Evolutionary conservation across 2,797 vertebrate genomes (phyloP).

Genomic region (Enteromius anoplus): DNA sequence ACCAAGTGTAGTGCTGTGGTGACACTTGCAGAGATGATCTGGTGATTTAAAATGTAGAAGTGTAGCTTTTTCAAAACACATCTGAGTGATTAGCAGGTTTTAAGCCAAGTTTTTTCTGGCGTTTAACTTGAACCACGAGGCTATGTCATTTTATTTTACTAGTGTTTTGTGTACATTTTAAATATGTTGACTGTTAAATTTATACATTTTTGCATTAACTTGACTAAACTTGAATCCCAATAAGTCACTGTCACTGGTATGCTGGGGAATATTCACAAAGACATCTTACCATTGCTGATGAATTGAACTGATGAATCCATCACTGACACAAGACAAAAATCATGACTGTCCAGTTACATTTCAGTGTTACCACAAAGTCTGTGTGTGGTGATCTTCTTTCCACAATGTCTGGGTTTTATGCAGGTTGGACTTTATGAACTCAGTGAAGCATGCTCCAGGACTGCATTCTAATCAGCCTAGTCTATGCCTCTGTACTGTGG

Average conservation of each 20-base stretch:
- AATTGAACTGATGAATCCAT: background rate
- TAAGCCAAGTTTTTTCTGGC: background rate
- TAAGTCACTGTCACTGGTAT: background rate
- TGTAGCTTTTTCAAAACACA: background rate
- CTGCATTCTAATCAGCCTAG: slow-evolving; percentile 41
- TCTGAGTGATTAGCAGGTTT: background rate
- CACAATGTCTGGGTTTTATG: slow-evolving; percentile 25
- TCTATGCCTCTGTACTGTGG: slow-evolving; percentile 42
- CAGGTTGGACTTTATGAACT: slow-evolving; percentile 37
- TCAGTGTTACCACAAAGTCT: slow-evolving; percentile 12
- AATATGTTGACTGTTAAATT: background rate
- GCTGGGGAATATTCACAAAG: background rate
- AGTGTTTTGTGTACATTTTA: background rate
- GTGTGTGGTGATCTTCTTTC: slow-evolving; percentile 22
- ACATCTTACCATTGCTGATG: background rate
- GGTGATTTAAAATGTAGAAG: background rate
- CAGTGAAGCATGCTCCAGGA: slow-evolving; percentile 14
- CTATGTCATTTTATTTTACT: background rate
- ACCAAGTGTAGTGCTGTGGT: background rate
- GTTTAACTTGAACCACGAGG: background rate
- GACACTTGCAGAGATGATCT: background rate
- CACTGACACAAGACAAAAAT: background rate
- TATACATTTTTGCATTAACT: background rate
- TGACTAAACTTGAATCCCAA: background rate
- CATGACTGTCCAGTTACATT: slow-evolving; percentile 25